phyloP scores from a whole-genome alignment of 2,888 invertebrate species.

The Microdon myrmicae region DNA sequence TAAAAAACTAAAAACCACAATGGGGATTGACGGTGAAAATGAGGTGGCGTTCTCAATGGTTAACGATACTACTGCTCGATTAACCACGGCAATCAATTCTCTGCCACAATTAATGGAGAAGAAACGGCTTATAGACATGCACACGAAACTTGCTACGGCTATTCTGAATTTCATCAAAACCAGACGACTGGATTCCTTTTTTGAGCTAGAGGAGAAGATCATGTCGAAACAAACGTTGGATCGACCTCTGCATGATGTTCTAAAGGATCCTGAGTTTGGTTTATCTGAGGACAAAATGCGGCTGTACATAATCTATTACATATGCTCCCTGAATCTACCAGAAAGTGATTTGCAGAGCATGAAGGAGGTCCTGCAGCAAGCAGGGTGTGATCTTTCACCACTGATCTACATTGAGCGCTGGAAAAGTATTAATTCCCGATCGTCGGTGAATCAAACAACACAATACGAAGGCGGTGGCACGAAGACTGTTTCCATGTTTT shows the following conservation, averaged over 20 bases:
- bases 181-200: slow-evolving; percentile 92
- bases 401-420: slow-evolving; percentile 91
- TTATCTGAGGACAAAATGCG: slow-evolving; percentile 92
- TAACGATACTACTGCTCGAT: slow-evolving; percentile 89
- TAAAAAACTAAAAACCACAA: slow-evolving; percentile 90
- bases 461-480: slow-evolving; percentile 94
- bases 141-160: slow-evolving; percentile 96
- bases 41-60: slow-evolving; percentile 89
- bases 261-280: slow-evolving; percentile 87
- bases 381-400: slow-evolving; percentile 87
- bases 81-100: slow-evolving; percentile 95
- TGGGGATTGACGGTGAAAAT: slow-evolving; percentile 91
- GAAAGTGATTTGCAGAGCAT: slow-evolving; percentile 87
- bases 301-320: slow-evolving; percentile 90
- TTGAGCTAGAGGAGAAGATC: slow-evolving; percentile 97
- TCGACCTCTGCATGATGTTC: slow-evolving; percentile 86
- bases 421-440: slow-evolving; percentile 71
- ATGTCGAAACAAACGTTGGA: slow-evolving; percentile 88
- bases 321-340: slow-evolving; percentile 82
- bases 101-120: slow-evolving; percentile 96
- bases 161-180: slow-evolving; percentile 87
- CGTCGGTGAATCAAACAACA: slow-evolving; percentile 71
- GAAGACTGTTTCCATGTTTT: slow-evolving; percentile 98
- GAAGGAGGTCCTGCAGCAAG: slow-evolving; percentile 78
- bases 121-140: slow-evolving; percentile 97